Conservation (phyloP, 2,888 invertebrate species). For the Cantharis lateralis region DNA sequence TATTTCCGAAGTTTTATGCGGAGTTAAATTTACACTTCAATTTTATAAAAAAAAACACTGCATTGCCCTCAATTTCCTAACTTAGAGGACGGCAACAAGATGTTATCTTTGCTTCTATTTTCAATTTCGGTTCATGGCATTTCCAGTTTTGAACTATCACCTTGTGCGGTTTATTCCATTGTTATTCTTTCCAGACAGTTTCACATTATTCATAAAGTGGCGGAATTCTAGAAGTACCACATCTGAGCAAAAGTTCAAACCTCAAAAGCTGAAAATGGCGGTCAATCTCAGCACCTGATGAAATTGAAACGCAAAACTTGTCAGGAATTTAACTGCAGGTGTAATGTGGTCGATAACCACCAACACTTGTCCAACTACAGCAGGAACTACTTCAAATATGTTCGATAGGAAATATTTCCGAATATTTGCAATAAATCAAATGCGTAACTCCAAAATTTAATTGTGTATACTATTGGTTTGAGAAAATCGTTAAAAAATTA, state of each 20-base stretch:
- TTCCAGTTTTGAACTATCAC: neutral
- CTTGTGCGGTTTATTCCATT: neutral
- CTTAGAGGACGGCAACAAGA: too few relatives aligned
- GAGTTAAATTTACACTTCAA: too few relatives aligned
- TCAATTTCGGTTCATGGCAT: too few relatives aligned
- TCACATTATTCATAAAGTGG: neutral
- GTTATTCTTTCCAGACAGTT: neutral
- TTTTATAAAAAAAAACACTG: too few relatives aligned
- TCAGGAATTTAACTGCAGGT: slow-evolving; percentile 44
- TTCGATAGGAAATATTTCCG: neutral
- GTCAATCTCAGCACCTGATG: neutral
- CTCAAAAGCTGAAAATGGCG: neutral
- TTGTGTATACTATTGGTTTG: neutral
- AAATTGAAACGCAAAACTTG: slow-evolving; percentile 24
- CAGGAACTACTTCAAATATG: slow-evolving; percentile 19
- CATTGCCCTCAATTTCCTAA: too few relatives aligned
- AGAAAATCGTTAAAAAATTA: neutral
- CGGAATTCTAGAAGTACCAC: neutral
- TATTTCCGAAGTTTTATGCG: too few relatives aligned
- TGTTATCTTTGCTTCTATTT: too few relatives aligned
- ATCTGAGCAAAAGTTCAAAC: neutral
- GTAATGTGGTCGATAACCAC: slow-evolving; percentile 45
- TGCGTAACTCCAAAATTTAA: neutral
- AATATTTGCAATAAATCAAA: neutral
- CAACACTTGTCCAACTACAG: slow-evolving; percentile 39